Evolutionary conservation across 2,797 vertebrate genomes (phyloP), one percentile per base, ranked within the genome.

Genomic region (Oreortyx pictus): DNA sequence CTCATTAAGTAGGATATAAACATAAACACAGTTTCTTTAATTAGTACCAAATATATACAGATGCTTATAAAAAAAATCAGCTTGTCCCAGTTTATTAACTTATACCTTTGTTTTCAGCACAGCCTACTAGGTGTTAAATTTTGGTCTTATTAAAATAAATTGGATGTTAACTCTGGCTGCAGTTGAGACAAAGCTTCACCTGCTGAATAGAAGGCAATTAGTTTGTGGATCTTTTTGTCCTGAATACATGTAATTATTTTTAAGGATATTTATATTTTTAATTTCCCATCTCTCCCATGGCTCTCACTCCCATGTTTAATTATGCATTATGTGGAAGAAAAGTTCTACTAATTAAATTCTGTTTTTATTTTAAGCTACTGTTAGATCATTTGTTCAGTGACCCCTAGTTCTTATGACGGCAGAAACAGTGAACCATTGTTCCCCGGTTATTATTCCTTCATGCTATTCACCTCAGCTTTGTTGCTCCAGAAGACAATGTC

Each of bases 261-360:
- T 54, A 14, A 86, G 43, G 44, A 81, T 93, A 86, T 91, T 90
- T 94, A 62, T 92, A 90, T 92, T 91, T 93, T 76, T 90, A 73
- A 84, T 95, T 94, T 86, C 52, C 64, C 78, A 81, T 65, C 60
- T 54, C 86, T 94, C 74, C 81, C 50, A 7, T 67, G 83, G 71
- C 86, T 90, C 83, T 86, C 64, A 70, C 83, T 56, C 92, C 81
- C 31, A 18, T 76, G 33, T 91, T 95, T 81, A 94, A 88, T 94
- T 94, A 94, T 88, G 90, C 67, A 84, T 90, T 76, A 88, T 18
- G 64, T 60, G 60, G 81, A 92, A 90, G 80, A 82, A 73, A 82
- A 92, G 67, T 79, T 92, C 60, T 76, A 23, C 82, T 93, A 94
- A 94, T 94, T 91, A 86, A 94, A 86, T 19, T 17, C 39, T 82